Base-by-base conservation (phyloP, 2,888 invertebrate species). In the Hoplodrina blanda region DNA sequence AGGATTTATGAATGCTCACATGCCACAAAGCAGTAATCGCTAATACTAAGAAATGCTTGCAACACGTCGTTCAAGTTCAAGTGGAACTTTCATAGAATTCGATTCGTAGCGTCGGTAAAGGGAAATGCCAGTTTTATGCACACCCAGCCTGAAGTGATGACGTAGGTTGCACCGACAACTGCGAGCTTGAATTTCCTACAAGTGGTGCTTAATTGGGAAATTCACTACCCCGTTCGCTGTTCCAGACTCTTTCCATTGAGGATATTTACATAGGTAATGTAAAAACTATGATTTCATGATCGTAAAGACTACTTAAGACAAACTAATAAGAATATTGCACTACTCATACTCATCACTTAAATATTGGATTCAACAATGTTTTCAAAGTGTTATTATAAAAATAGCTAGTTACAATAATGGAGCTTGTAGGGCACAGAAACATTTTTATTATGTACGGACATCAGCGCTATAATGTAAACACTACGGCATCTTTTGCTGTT, bases 31-130 rank as follows among this genome's bases (percentile, higher is more conserved):
- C 46, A 54, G 5, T 15, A 33, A 49, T 41, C n/a, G 49, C 15
- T 44, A 25, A 61, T 76, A 50, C 69, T 25, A 30, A 71, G 81
- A 77, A 70, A 25, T 66, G 61, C 53, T 63, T 25, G 20, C 25
- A 11, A 53, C 33, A 76, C 80, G 80, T 80, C 68, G 80, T 13
- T 41, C n/a, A 79, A 64, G 30, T 46, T 57, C 46, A 63, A 70
- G 41, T 56, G 25, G 15, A 46, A 63, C 53, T 65, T 70, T 46
- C 60, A 25, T 37, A 62, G 77, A 76, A 78, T 50, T 41, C 5
- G 13, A 37, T n/a, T 37, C 25, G 20, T 1, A 25, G 55, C 56
- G 17, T 53, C 13, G 62, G 44, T 19, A 60, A 25, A 62, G 46
- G 71, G 72, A 53, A 81, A 63, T 52, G 78, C 60, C 55, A 7